These are phyloP conservation scores for Gambusia affinis DNA, from an alignment of 2,113 vertebrate species.

Conservation along the genomic window DNA sequence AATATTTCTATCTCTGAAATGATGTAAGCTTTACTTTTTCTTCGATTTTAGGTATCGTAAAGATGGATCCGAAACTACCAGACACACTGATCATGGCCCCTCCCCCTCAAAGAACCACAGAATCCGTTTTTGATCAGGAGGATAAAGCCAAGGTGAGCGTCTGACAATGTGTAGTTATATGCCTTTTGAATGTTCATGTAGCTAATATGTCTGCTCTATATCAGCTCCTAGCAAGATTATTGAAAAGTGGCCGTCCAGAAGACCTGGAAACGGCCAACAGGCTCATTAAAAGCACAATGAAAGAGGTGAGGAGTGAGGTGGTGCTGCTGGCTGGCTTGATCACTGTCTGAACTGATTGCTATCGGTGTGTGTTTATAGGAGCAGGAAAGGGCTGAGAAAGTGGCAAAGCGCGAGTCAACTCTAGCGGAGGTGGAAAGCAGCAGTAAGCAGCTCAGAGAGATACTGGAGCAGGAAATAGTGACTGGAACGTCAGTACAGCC, in stretches of 20 bases:
- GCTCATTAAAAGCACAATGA: slow-evolving; percentile 88
- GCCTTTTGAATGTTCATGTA: neutral
- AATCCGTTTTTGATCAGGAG: slow-evolving; percentile 90
- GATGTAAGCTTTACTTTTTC: neutral
- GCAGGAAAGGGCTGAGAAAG: slow-evolving; percentile 86
- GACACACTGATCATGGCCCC: slow-evolving; percentile 84
- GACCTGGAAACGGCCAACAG: slow-evolving; percentile 90
- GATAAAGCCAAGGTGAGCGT: slow-evolving; percentile 87
- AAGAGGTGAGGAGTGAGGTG: slow-evolving; percentile 78
- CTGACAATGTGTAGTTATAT: neutral
- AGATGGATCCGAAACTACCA: slow-evolving; percentile 87
- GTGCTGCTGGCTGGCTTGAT: neutral
- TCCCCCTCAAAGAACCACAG: slow-evolving; percentile 82
- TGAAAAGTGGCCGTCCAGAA: slow-evolving; percentile 86
- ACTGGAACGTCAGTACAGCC: slow-evolving; percentile 42
- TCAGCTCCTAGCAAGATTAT: slow-evolving; percentile 85
- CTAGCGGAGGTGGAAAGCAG: slow-evolving; percentile 85
- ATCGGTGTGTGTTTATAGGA: slow-evolving; percentile 74
- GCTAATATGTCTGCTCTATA: slow-evolving; percentile 15
- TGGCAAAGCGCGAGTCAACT: slow-evolving; percentile 73
- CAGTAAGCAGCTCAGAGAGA: slow-evolving; percentile 73
- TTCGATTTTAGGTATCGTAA: slow-evolving; percentile 83
- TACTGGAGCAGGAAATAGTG: slow-evolving; percentile 70
- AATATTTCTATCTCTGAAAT: neutral
- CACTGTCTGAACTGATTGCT: neutral